Conservation (phyloP, 2,113 vertebrate genomes). For the Ifrita kowaldi region DNA sequence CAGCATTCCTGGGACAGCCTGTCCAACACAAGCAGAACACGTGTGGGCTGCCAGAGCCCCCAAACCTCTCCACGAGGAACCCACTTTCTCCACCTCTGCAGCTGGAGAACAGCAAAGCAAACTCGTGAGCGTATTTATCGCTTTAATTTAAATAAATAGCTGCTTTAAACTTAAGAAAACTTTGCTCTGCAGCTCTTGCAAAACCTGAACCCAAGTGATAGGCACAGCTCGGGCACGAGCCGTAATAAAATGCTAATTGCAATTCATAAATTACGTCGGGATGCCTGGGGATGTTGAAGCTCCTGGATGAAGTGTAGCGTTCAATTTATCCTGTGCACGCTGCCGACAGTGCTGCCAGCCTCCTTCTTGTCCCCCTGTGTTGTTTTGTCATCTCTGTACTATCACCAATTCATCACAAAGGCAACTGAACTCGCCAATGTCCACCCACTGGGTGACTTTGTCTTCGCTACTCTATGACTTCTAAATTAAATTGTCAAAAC, state of each 20-base stretch:
- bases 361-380: conserved; percentile 42
- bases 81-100: not conserved
- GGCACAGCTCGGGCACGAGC: not conserved
- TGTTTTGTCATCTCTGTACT: conserved; percentile 64
- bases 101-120: not conserved
- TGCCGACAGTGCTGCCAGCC: conserved; percentile 48
- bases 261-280: conserved; percentile 28
- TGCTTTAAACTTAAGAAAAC: not conserved
- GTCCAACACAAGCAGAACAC: not conserved
- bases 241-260: conserved; percentile 47
- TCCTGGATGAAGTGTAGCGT: conserved; percentile 49
- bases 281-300: not conserved
- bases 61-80: not conserved
- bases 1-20: not conserved
- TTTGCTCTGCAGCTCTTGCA: not conserved
- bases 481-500: conserved; percentile 70
- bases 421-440: conserved; percentile 39
- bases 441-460: conserved; percentile 62
- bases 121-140: not conserved
- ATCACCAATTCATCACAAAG: conserved; percentile 66
- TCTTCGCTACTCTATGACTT: conserved; percentile 58
- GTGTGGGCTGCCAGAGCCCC: not conserved
- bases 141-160: not conserved
- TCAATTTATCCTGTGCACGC: conserved; percentile 5
- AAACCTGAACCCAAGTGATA: not conserved